Evolutionary conservation across 2,797 vertebrate genomes (phyloP), one percentile per base, ranked within the genome.

Genomic region (Halcyon chelicuti): DNA sequence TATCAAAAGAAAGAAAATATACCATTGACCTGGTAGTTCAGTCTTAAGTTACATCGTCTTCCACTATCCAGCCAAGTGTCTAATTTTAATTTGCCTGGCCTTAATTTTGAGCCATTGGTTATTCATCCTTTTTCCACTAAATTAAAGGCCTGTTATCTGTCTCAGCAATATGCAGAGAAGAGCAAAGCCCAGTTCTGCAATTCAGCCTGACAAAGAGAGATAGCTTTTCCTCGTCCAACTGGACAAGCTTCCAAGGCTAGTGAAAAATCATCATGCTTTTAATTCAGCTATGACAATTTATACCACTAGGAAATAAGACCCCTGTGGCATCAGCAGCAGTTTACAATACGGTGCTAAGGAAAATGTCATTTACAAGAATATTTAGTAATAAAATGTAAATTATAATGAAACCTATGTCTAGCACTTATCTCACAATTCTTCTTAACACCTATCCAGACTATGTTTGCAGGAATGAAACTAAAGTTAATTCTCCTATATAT

Each of bases 321-420:
- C 52, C n/a, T 8, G 1, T 1, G 63, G 21, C 42, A 57, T 62
- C 76, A 84, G 42, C 44, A 80, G n/a, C 5, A 44, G 39, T 73
- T 90, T 66, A 92, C 65, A 78, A 29, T 58, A 61, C 85, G 19
- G 51, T 46, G n/a, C 47, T 66, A 92, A 62, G 58, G 28, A 90
- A 86, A 81, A 94, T 16, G 35, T 71, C 5, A 81, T 66, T 88
- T 88, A 35, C 35, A 47, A 75, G n/a, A 65, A 28, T 77, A 87
- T 86, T 90, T 90, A 86, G 90, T 86, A 81, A 92, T 52, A 86
- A 96, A 87, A 91, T 61, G 44, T 61, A 89, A 79, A 82, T 61
- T 89, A 67, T 79, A 88, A 84, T 0, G 1, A 95, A 88, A 74
- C 11, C 11, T 1, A 70, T 52, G 79, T 75, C 90, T 67, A 91